Percentiles rank a stretch among this genome's conserved stretches.
phyloP scores from a whole-genome alignment of 2,888 invertebrate genomes.

The Meandrusa payeni region DNA sequence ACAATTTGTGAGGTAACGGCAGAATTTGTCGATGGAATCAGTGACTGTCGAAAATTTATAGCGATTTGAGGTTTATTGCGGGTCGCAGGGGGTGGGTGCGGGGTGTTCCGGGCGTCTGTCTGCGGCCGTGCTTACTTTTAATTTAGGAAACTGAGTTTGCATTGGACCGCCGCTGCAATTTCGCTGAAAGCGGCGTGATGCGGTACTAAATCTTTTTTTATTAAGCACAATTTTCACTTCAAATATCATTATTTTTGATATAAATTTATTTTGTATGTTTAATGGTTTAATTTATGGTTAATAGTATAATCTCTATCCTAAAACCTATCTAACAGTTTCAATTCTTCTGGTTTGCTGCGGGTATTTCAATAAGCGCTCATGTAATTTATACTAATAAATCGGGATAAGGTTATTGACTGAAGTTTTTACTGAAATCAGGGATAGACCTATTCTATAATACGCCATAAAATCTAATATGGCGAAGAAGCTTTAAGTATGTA shows the following conservation, averaged over 20 bases:
- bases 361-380: no score
- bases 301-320: no score
- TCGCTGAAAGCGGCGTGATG: constrained; percentile 14
- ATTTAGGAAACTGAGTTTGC: constrained; percentile 53
- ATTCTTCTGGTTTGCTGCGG: no score
- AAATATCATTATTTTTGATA: constrained; percentile 7
- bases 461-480: no score
- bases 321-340: no score
- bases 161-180: constrained; percentile 30
- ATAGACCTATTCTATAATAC: no score
- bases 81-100: no score
- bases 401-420: no score
- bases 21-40: constrained; percentile 31
- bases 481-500: no score
- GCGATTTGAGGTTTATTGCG: constrained; percentile 40
- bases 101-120: constrained; percentile 35
- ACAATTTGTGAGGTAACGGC: constrained; percentile 11
- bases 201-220: constrained; percentile 17
- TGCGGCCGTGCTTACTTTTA: constrained; percentile 57
- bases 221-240: no score
- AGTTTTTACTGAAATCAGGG: no score
- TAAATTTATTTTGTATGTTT: not conserved
- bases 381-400: no score
- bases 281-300: not conserved
- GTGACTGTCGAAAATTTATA: constrained; percentile 47